phyloP scores from a whole-genome alignment of 1,140 invertebrate species.

The Zophobas morio region DNA sequence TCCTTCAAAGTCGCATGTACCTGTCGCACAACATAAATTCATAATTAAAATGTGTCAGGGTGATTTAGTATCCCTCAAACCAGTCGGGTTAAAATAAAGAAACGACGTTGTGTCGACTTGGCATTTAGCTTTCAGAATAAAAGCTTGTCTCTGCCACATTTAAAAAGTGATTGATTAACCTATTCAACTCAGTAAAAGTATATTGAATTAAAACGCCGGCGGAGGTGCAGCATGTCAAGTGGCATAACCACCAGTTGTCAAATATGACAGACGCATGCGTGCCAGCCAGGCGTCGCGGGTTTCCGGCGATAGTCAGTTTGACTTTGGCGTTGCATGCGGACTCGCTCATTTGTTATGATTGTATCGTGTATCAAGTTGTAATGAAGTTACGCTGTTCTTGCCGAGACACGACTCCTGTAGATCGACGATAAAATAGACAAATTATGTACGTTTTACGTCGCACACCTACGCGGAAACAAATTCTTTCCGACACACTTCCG shows the following conservation, averaged over 20 bases:
- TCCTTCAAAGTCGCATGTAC: background rate
- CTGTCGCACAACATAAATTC: slow-evolving; percentile 7
- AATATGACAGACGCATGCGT: slow-evolving; percentile 48
- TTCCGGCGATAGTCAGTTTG: slow-evolving; percentile 50
- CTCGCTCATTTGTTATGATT: slow-evolving; percentile 55
- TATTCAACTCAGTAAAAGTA: slow-evolving; percentile 26
- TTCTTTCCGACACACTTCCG: slow-evolving; percentile 44
- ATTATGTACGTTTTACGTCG: slow-evolving; percentile 40
- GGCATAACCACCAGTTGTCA: slow-evolving; percentile 41
- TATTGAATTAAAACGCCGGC: slow-evolving; percentile 45
- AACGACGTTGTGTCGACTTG: slow-evolving; percentile 15
- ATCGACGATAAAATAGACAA: slow-evolving; percentile 51
- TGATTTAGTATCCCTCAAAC: background rate
- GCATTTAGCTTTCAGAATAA: slow-evolving; percentile 12
- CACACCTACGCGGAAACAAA: slow-evolving; percentile 34
- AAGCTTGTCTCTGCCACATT: slow-evolving; percentile 19
- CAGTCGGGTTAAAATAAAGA: slow-evolving; percentile 7
- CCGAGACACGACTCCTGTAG: slow-evolving; percentile 34
- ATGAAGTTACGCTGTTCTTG: slow-evolving; percentile 54
- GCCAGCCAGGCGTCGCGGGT: slow-evolving; percentile 42
- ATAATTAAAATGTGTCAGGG: slow-evolving; percentile 44
- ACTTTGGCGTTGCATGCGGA: slow-evolving; percentile 50
- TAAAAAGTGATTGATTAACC: slow-evolving; percentile 43
- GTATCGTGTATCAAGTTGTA: slow-evolving; percentile 57
- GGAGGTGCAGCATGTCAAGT: slow-evolving; percentile 37